Evolutionary conservation across 37 sponge, comb jelly and placozoan species (phyloP).

Genomic region (Mnemiopsis leidyi): DNA sequence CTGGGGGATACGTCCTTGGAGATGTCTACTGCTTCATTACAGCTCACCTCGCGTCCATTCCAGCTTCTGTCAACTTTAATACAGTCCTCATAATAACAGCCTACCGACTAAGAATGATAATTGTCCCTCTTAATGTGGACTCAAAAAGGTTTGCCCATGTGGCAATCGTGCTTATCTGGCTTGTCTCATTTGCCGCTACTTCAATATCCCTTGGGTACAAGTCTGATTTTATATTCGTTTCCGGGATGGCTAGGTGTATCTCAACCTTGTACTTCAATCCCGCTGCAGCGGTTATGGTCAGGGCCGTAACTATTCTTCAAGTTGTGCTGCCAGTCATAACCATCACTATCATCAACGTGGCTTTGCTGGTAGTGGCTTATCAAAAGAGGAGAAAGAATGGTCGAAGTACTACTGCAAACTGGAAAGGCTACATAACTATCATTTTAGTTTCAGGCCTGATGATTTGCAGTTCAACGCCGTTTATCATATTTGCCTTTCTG

Average conservation of each 20-base stretch:
- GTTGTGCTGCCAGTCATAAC: not conserved
- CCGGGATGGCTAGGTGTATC: not conserved
- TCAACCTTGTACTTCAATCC: not conserved
- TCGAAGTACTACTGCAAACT: not conserved
- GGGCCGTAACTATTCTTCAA: not conserved
- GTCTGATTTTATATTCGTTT: not conserved
- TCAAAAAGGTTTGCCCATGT: not conserved
- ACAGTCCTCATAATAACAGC: not conserved
- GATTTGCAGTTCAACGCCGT: not conserved
- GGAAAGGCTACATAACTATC: not conserved
- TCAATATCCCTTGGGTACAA: not conserved
- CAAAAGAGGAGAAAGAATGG: not conserved
- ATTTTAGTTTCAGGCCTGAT: not conserved
- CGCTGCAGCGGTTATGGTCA: not conserved
- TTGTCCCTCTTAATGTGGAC: not conserved
- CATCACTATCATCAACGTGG: not conserved
- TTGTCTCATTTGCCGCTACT: not conserved
- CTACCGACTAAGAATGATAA: not conserved
- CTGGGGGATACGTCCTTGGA: not conserved
- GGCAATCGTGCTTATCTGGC: not conserved
- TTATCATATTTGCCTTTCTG: not conserved
- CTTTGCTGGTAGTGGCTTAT: not conserved
- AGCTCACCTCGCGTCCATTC: not conserved
- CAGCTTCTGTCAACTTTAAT: not conserved
- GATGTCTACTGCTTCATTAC: constrained; percentile 22